A percentile compares a stretch with the other conserved stretches of the same genome.
phyloP scores from a whole-genome alignment of 1,140 invertebrate species.

The Eulimnadia texana region DNA sequence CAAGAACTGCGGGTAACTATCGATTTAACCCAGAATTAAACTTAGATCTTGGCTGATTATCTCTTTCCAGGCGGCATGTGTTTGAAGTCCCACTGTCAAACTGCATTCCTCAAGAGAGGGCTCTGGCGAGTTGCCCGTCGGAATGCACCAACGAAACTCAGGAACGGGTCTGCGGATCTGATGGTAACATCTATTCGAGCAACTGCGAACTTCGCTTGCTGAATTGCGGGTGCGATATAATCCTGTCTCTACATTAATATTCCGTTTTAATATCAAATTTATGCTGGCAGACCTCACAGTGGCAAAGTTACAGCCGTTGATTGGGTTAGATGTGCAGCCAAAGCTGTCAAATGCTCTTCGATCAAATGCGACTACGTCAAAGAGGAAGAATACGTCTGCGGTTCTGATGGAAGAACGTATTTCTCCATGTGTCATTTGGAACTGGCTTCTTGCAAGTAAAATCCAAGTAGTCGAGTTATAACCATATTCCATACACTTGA shows the following conservation, averaged over 20 bases:
- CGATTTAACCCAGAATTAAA: not conserved
- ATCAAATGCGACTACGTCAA: slow-evolving; percentile 49
- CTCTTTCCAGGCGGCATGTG: slow-evolving; percentile 73
- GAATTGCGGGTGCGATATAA: slow-evolving; percentile 61
- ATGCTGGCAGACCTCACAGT: slow-evolving; percentile 19
- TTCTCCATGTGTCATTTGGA: slow-evolving; percentile 62
- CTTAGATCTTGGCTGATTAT: not conserved
- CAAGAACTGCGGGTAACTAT: slow-evolving; percentile 85
- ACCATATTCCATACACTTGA: not conserved
- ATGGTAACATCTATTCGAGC: slow-evolving; percentile 71
- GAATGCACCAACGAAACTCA: slow-evolving; percentile 45
- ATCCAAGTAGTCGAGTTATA: slow-evolving; percentile 16
- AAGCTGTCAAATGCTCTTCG: slow-evolving; percentile 53
- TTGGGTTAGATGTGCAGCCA: slow-evolving; percentile 55
- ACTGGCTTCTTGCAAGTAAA: slow-evolving; percentile 66
- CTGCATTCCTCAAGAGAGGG: slow-evolving; percentile 60
- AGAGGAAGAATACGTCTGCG: slow-evolving; percentile 48
- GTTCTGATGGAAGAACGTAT: slow-evolving; percentile 64
- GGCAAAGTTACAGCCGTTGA: slow-evolving; percentile 46
- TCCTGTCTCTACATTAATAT: not conserved
- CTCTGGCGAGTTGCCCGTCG: slow-evolving; percentile 43
- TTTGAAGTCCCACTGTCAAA: slow-evolving; percentile 81
- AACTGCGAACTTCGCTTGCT: slow-evolving; percentile 80
- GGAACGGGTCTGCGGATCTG: slow-evolving; percentile 65
- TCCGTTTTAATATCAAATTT: not conserved